Evolutionary conservation across 2,797 vertebrate genomes (phyloP).

Genomic region (Avahi laniger): DNA sequence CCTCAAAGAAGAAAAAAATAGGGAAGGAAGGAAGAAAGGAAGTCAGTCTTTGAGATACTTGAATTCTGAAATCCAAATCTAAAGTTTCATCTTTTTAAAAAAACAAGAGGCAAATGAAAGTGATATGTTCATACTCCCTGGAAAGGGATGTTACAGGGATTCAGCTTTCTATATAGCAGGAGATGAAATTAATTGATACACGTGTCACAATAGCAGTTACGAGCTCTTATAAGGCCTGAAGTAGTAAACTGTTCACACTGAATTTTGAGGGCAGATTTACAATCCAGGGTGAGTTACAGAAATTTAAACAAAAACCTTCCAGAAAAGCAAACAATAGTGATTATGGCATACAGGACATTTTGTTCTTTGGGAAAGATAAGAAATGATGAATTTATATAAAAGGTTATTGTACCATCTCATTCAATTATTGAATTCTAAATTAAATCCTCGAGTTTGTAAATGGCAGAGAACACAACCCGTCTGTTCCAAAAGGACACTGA

Average conservation of each 20-base stretch:
- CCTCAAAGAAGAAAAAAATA: not conserved
- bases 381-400: constrained; percentile 68
- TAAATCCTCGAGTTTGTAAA: constrained; percentile 66
- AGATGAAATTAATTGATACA: not conserved
- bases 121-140: not conserved
- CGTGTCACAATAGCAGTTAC: not conserved
- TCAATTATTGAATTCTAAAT: constrained; percentile 73
- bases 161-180: not conserved
- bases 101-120: not conserved
- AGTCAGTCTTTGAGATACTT: not conserved
- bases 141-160: not conserved
- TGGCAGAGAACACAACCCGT: constrained; percentile 51
- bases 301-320: constrained; percentile 69
- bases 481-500: constrained; percentile 56
- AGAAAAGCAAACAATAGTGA: constrained; percentile 64
- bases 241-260: not conserved
- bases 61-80: not conserved
- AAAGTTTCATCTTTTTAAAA: not conserved
- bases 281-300: constrained; percentile 40
- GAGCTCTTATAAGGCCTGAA: not conserved
- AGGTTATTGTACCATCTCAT: constrained; percentile 62
- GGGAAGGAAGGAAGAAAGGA: no score
- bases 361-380: constrained; percentile 73
- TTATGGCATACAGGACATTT: constrained; percentile 44
- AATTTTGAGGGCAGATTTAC: constrained; percentile 54